Percentiles rank a stretch among this genome's conserved stretches.
Conservation (phyloP, 2,797 vertebrate species). For the Poecile montanus region DNA sequence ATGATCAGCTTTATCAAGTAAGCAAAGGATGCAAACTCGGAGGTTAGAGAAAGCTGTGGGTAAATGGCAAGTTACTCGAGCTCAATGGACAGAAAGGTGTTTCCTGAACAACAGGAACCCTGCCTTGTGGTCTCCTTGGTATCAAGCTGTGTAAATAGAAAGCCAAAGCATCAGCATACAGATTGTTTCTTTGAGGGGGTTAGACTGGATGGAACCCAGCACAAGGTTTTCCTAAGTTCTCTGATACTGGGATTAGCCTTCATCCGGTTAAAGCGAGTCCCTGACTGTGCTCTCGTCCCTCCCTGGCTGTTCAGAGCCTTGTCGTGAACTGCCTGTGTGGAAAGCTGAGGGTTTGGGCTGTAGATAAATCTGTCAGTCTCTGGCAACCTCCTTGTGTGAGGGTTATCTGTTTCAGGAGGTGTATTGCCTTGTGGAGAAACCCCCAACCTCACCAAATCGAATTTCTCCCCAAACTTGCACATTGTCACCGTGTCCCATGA, state of each 20-base stretch:
- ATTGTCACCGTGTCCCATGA: not conserved
- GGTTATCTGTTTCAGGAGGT: not conserved
- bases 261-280: conserved; percentile 62
- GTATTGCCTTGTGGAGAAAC: not conserved
- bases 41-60: not conserved
- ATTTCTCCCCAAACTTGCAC: not conserved
- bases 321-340: not conserved
- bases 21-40: not conserved
- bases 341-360: not conserved
- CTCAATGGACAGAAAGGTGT: not conserved
- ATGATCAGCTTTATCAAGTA: not conserved
- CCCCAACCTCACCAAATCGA: rapidly evolving
- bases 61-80: not conserved
- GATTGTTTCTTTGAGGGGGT: conserved; percentile 2
- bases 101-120: not conserved
- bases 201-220: conserved; percentile 52
- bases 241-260: conserved; percentile 63
- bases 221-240: conserved; percentile 24
- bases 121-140: not conserved
- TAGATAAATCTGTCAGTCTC: not conserved
- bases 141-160: not conserved
- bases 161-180: not conserved
- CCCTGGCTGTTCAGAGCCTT: not conserved
- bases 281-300: not conserved
- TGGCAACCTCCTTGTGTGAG: not conserved